A percentile compares a stretch with the other conserved stretches of the same genome.
These are phyloP conservation scores for Cephus sareptanus DNA, from an alignment of 2,888 invertebrate species.

Conservation along the genomic window DNA sequence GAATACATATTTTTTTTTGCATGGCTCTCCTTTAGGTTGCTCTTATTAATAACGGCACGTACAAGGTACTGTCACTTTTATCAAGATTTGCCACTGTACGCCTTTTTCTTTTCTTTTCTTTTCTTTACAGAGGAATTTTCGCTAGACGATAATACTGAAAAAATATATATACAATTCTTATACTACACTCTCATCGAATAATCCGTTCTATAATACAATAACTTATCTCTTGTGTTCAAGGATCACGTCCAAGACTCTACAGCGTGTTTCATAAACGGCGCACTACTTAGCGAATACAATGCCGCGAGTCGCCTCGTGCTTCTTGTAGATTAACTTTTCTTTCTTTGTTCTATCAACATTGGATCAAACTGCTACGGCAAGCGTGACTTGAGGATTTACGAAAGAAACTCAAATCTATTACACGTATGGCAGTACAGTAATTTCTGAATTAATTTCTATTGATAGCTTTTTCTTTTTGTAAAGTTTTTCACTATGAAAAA, in stretches of 20 bases:
- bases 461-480: not conserved
- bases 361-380: not conserved
- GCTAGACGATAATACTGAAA: conserved; percentile 45
- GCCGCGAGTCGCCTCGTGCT: not conserved
- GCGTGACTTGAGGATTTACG: not conserved
- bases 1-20: not conserved
- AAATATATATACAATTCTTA: conserved; percentile 49
- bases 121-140: conserved; percentile 9
- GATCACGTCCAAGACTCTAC: not conserved
- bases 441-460: not conserved
- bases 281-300: not conserved
- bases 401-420: not conserved
- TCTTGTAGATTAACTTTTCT: not conserved
- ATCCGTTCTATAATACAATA: conserved; percentile 13
- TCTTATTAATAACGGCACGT: not conserved
- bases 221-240: conserved; percentile 1
- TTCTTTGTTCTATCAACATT: not conserved
- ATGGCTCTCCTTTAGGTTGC: not conserved
- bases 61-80: conserved; percentile 11
- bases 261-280: not conserved
- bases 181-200: conserved; percentile 25
- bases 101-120: not conserved
- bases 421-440: not conserved
- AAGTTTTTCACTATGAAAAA: not conserved
- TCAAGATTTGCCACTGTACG: not conserved